These are phyloP conservation scores for Daktulosphaira vitifoliae DNA, from an alignment of 1,140 invertebrate genomes.

Conservation along the genomic window DNA sequence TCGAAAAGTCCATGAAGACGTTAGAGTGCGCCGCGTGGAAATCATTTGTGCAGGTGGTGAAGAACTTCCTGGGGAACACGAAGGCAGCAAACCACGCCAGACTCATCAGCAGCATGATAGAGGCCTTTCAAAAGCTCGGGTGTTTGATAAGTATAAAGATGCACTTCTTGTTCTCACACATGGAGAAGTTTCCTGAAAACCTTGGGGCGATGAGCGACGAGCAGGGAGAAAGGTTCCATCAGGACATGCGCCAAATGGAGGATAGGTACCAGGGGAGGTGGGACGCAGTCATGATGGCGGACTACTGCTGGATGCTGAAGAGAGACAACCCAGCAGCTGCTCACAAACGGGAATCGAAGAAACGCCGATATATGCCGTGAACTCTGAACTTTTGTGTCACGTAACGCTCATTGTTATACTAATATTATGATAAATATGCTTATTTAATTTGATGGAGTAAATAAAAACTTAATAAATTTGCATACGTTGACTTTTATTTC, in stretches of 20 bases:
- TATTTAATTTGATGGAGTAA: too few species aligned
- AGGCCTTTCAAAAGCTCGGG: conserved; percentile 40
- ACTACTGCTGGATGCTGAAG: conserved; percentile 40
- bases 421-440: too few species aligned
- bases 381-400: too few species aligned
- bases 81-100: conserved; percentile 39
- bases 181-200: conserved; percentile 41
- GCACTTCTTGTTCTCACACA: conserved; percentile 42
- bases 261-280: conserved; percentile 39
- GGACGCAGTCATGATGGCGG: conserved; percentile 39
- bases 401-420: too few species aligned
- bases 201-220: conserved; percentile 40
- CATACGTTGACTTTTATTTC: background rate
- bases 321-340: conserved; percentile 34
- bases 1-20: conserved; percentile 34
- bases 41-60: conserved; percentile 35
- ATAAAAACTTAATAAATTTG: too few species aligned
- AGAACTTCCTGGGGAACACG: conserved; percentile 38
- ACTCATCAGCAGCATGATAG: conserved; percentile 39
- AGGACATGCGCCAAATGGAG: conserved; percentile 41
- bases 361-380: too few species aligned
- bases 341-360: conserved; percentile 10
- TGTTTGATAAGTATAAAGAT: conserved; percentile 44
- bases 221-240: conserved; percentile 41
- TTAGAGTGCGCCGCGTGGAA: conserved; percentile 36